Conservation (phyloP, 2,113 vertebrate species). For the Paramormyrops kingsleyae region DNA sequence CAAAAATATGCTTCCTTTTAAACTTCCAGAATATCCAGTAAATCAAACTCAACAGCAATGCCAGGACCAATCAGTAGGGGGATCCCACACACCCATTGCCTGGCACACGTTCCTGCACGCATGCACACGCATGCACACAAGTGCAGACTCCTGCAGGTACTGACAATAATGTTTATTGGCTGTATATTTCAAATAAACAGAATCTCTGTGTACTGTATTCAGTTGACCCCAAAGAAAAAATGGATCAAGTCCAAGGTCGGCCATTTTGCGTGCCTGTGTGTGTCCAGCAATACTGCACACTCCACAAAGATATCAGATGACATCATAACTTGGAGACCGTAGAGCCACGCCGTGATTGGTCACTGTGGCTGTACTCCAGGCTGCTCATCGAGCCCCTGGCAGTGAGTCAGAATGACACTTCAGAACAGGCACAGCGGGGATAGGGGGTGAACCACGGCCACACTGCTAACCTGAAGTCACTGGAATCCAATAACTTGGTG, state of each 20-base stretch:
- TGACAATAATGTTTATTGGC: neutral
- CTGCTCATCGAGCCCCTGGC: slow-evolving; percentile 69
- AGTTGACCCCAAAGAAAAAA: neutral
- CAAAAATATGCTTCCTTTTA: neutral
- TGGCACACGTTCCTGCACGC: neutral
- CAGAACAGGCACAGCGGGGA: neutral
- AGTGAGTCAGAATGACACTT: neutral
- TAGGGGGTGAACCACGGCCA: neutral
- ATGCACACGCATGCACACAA: neutral
- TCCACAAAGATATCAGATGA: neutral
- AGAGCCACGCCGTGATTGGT: slow-evolving; percentile 90
- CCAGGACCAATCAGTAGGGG: neutral
- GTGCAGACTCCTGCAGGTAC: neutral
- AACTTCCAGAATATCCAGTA: neutral
- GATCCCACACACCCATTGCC: neutral
- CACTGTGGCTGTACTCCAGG: slow-evolving; percentile 73
- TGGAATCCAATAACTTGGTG: slow-evolving; percentile 89
- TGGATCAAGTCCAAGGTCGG: neutral
- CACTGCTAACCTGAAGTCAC: slow-evolving; percentile 82
- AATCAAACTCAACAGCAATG: neutral
- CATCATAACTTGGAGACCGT: slow-evolving; percentile 82
- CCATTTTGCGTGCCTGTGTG: neutral
- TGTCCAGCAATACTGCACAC: neutral
- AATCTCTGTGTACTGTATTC: neutral
- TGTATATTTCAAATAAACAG: neutral